A percentile compares a stretch with the other conserved stretches of the same genome.
Evolutionary conservation across 2,888 invertebrate species (phyloP).

Genomic region (Caenorhabditis japonica): DNA sequence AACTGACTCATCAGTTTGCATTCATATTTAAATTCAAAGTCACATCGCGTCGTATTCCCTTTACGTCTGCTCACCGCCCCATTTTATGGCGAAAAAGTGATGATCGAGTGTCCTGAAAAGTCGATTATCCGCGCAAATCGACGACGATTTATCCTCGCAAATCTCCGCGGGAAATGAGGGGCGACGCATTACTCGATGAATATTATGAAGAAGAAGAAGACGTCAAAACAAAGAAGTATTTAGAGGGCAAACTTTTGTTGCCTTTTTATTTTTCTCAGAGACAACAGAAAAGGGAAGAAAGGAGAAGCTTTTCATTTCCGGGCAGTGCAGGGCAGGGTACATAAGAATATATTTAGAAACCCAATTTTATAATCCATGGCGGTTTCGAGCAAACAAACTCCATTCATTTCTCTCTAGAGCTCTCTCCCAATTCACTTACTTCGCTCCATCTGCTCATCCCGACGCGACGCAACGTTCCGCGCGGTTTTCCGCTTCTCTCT

Average conservation of each 20-base stretch:
- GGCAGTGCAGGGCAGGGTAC: constrained; percentile 22
- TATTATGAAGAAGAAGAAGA: constrained; percentile 8
- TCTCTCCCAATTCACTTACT: constrained; percentile 3
- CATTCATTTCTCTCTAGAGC: constrained; percentile 18
- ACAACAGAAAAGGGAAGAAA: constrained; percentile 17
- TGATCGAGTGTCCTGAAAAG: not conserved
- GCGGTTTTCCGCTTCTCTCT: constrained; percentile 26
- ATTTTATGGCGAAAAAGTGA: too few species aligned
- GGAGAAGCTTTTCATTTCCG: constrained; percentile 35
- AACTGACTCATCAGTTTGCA: too few species aligned
- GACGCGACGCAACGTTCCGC: constrained; percentile 22
- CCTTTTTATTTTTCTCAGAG: constrained; percentile 1
- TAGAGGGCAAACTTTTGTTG: constrained; percentile 25
- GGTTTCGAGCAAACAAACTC: constrained; percentile 45
- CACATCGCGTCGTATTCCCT: too few species aligned
- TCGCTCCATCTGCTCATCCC: constrained; percentile 39
- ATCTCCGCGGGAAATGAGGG: constrained; percentile 32
- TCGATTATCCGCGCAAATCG: not conserved
- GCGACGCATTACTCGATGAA: too few species aligned
- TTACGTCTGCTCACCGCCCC: too few species aligned
- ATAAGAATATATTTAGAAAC: constrained; percentile 22
- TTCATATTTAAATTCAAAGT: too few species aligned
- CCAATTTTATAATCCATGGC: constrained; percentile 52
- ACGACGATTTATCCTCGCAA: constrained; percentile 33
- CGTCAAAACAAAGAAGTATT: constrained; percentile 18